Evolutionary conservation across 2,888 invertebrate genomes (phyloP).

Genomic region (Mesoligia furuncula): DNA sequence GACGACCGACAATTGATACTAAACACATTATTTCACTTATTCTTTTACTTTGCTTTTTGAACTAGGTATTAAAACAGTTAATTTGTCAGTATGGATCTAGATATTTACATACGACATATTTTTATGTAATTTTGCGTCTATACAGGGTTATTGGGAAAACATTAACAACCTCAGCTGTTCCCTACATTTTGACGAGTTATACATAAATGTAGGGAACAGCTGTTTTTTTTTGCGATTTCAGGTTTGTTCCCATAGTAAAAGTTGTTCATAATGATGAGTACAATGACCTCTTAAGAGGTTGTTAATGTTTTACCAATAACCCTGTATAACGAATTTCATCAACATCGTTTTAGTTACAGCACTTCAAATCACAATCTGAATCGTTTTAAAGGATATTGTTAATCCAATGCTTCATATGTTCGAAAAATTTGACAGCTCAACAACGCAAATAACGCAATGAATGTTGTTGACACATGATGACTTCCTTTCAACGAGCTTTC

Average conservation of each 20-base stretch:
- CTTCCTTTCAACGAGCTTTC: too few species aligned
- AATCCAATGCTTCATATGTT: neutral
- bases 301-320: too few species aligned
- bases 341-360: too few species aligned
- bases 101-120: neutral
- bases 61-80: neutral
- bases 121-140: neutral
- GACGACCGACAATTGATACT: conserved; percentile 21
- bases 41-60: conserved; percentile 2
- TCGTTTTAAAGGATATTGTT: neutral
- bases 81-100: neutral
- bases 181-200: too few species aligned
- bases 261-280: too few species aligned
- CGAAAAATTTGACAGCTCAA: neutral
- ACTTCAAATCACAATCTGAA: neutral
- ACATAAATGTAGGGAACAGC: too few species aligned
- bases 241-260: too few species aligned
- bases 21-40: conserved; percentile 27
- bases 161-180: too few species aligned
- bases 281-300: too few species aligned
- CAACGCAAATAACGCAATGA: neutral
- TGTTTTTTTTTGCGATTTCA: too few species aligned
- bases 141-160: neutral
- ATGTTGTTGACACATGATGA: too few species aligned
- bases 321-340: too few species aligned